Base-by-base conservation (phyloP, 2,888 invertebrate genomes). In the Harmothoe impar region DNA sequence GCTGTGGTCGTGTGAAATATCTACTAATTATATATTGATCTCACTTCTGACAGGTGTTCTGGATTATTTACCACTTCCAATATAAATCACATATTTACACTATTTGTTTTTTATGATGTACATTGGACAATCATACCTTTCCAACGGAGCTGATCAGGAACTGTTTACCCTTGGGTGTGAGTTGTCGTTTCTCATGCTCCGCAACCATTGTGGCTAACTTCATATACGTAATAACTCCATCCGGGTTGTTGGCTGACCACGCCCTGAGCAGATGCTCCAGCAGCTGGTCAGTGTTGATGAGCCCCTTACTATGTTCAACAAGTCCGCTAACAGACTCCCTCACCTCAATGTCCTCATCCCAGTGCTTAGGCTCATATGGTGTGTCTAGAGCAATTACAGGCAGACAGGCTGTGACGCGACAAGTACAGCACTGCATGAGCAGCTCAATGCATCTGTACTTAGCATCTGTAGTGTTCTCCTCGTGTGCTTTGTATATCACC, bases 361-460 rank as follows among this genome's bases (percentile, higher is more conserved):
- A 89, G 31, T 77, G 15, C 43, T 43, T 81, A 3, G 91, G 91
- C 25, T 89, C 88, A 51, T 91, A 91, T 51, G 91, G 89, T 1
- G n/a, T 29, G n/a, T 91, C 89, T 15, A 91, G n/a, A 15, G 91
- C 90, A 10, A 91, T 81, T 20, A 91, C 91, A 12, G 91, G 91
- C 52, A 91, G 77, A 35, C 91, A 91, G 35, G 89, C 84, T 3
- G 91, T 86, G 15, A 91, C 68, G 7, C 91, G 56, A 43, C 90
- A 89, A 17, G 90, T 90, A 23, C 51, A 72, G 85, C 85, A 68
- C 81, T 81, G 89, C 33, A 54, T 31, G 12, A 91, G 72, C 52
- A 91, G 33, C 54, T 90, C 84, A n/a, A 91, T 81, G 23, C 72
- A 51, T 20, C 68, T 25, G 29, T 90, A 89, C 56, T 91, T 91